These are phyloP conservation scores for Hemistola chrysoprasaria DNA, from an alignment of 2,888 invertebrate species.

Conservation along the genomic window DNA sequence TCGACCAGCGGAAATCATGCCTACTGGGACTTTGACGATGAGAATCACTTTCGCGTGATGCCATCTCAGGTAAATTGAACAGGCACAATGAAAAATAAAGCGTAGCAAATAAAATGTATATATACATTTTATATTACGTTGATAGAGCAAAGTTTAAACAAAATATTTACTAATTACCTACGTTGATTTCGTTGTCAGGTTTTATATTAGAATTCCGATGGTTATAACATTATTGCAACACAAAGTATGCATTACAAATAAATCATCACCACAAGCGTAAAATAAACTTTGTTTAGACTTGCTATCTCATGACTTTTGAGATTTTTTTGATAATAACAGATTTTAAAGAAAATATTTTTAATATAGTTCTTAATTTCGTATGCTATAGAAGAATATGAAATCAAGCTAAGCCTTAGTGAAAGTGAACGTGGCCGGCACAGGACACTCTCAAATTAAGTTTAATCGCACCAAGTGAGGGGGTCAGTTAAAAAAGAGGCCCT, in stretches of 20 bases:
- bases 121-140: conserved; percentile 22
- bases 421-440: conserved; percentile 62
- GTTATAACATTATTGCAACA: no score
- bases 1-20: conserved; percentile 62
- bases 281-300: no score
- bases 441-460: conserved; percentile 77
- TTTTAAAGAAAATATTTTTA: no score
- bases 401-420: conserved; percentile 41
- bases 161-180: conserved; percentile 21
- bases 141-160: conserved; percentile 25
- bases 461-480: conserved; percentile 76
- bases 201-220: no score
- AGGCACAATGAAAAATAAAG: conserved; percentile 29
- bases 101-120: no score
- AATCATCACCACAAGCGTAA: no score
- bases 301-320: no score
- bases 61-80: conserved; percentile 44
- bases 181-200: conserved; percentile 11
- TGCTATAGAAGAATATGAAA: background rate
- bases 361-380: background rate
- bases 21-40: conserved; percentile 47
- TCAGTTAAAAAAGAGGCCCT: conserved; percentile 80
- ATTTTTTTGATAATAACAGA: no score
- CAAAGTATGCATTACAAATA: no score
- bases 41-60: conserved; percentile 40